Base-by-base conservation (phyloP, 2,888 invertebrate species). In the Tinea pellionella region DNA sequence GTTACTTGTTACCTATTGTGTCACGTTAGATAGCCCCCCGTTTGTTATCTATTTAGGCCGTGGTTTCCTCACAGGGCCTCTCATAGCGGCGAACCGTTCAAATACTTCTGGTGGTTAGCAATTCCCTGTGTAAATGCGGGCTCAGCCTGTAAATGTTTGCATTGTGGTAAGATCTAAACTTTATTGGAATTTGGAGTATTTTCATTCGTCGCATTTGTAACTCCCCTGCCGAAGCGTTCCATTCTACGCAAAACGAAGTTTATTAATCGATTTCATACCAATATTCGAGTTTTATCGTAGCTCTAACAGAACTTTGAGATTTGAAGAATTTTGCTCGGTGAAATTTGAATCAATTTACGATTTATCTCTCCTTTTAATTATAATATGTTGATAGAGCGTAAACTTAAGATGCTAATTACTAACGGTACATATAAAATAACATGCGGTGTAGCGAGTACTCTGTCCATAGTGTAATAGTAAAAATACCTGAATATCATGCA, bases 31-130 rank as follows among this genome's bases (percentile, higher is more conserved):
- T 47, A 47, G 47, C 47, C 47, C n/a, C 65, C 72, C 13, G 19
- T 24, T 29, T 55, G 55, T 85, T 85, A 86, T 86, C 86, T 81
- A 83, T 78, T 69, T 81, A 69, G 80, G 78, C 70, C 80, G 79
- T 76, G 68, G 80, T 81, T 83, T 85, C 82, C 85, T 83, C 67
- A 70, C 71, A 69, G 69, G 72, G 70, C 69, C 71, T 65, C 73
- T 24, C 47, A 13, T 19, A 6, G 29, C 6, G 13, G 16, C 9
- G 8, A 16, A 16, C 12, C 32, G 15, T 41, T 4, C 61, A 66
- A 67, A 66, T 66, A 66, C 62, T 65, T 55, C 37, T 37, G 37
- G 9, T 37, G 18, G 16, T n/a, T 51, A 51, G 16, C 15, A 11
- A 16, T 51, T 18, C 16, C 51, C 66, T 68, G 65, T 61, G 68